Base-by-base conservation (phyloP, 2,113 vertebrate genomes). In the Arenaria interpres region DNA sequence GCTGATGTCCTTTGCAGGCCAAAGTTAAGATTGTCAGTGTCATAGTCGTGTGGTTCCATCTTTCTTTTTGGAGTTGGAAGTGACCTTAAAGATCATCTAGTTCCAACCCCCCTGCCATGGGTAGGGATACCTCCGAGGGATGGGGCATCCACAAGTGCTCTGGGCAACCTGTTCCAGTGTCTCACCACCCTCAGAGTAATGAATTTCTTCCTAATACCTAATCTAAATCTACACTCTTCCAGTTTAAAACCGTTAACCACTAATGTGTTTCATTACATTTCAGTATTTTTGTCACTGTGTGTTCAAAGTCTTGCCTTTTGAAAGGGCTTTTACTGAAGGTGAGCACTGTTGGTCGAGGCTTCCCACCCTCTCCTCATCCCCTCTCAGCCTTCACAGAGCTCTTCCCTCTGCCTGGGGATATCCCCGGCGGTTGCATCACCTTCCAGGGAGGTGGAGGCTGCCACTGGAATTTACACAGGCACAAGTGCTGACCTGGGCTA, bases 401-500 rank as follows among this genome's bases (percentile, higher is more conserved):
- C 21, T 30, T 39, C 32, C 25, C 27, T 76, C 15, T 57, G 50
- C 39, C 30, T 6, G 11, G 95, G 80, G 37, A 33, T 24, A 37
- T 78, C 48, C 83, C 76, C 72, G 30, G 88, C 1, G 6, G 35
- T 62, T 82, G 14, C 63, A 33, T 89, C 89, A 53, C 69, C 71
- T 76, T 73, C 57, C 50, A 43, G 62, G 59, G 84, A 73, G 91
- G 57, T 39, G 66, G 50, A 59, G 68, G 56, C 16, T 64, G 75
- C 78, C 7, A 18, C 48, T 87, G 97, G 90, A 95, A 69, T 96
- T 91, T 80, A 89, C 95, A 14, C 9, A 9, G 76, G 32, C 90
- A 46, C 6, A 0, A 12, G 0, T 7, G 46, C 67, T 41, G 27
- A 43, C 5, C 41, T 4, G 46, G 35, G 32, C 57, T 16, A 2